Evolutionary conservation across 2,888 invertebrate species (phyloP).

Genomic region (Labia minor): DNA sequence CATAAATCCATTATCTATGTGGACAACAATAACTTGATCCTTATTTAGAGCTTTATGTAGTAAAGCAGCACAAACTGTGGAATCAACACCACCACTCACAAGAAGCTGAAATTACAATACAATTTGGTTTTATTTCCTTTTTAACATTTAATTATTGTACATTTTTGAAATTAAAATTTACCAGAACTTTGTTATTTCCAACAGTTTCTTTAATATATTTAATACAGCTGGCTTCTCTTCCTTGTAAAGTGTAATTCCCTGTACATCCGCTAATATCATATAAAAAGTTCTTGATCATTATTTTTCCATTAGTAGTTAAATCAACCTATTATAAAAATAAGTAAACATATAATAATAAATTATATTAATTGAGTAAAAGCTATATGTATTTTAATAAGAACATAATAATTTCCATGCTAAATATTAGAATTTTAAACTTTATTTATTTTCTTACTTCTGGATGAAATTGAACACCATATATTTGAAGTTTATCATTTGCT

Average conservation of each 20-base stretch:
- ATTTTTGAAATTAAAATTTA: too few species aligned
- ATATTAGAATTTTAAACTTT: too few species aligned
- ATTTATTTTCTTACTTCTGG: conserved; percentile 59
- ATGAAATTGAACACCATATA: conserved; percentile 97
- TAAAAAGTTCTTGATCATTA: conserved; percentile 89
- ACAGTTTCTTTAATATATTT: conserved; percentile 83
- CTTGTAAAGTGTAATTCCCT: conserved; percentile 77
- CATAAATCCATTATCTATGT: conserved; percentile 99
- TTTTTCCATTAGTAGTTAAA: conserved; percentile 78
- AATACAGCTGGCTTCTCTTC: conserved; percentile 80
- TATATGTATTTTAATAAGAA: too few species aligned
- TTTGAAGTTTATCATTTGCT: conserved; percentile 75
- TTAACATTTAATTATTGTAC: too few species aligned
- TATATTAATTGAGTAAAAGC: neutral
- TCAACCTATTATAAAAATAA: conserved; percentile 71
- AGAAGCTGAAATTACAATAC: conserved; percentile 50
- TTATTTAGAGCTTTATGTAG: conserved; percentile 79
- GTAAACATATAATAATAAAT: conserved; percentile 17
- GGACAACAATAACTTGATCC: conserved; percentile 88
- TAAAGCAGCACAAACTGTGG: conserved; percentile 97
- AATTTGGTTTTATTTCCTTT: neutral
- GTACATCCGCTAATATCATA: conserved; percentile 80
- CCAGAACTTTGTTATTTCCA: conserved; percentile 84
- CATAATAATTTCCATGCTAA: too few species aligned
- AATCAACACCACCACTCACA: conserved; percentile 97